A percentile compares a stretch with the other conserved stretches of the same genome.
These are phyloP conservation scores for Heliothis peltigera DNA, from an alignment of 2,888 invertebrate genomes.

Conservation along the genomic window DNA sequence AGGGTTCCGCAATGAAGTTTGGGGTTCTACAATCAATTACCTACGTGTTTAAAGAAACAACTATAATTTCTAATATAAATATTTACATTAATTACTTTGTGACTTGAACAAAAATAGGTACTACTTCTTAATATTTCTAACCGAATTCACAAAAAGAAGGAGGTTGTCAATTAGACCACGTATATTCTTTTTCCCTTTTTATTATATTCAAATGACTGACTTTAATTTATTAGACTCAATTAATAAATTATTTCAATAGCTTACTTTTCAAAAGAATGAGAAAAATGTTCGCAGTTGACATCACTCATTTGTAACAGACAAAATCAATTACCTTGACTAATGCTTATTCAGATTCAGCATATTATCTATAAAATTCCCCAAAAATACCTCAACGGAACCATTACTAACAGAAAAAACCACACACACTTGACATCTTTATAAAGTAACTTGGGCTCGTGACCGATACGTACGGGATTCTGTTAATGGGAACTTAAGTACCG, in stretches of 20 bases:
- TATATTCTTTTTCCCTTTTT: too few relatives aligned
- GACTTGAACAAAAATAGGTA: too few relatives aligned
- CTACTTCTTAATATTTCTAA: too few relatives aligned
- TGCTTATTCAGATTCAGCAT: not conserved
- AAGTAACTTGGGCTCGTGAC: conserved; percentile 74
- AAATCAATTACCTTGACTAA: too few relatives aligned
- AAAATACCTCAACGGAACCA: conserved; percentile 9
- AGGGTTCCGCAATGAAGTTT: conserved; percentile 59
- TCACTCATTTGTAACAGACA: too few relatives aligned
- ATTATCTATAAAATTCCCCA: not conserved
- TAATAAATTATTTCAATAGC: too few relatives aligned
- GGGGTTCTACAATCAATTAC: not conserved
- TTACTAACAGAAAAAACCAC: not conserved
- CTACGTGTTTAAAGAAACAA: not conserved
- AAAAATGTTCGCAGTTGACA: too few relatives aligned
- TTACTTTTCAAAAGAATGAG: too few relatives aligned
- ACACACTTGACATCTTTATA: conserved; percentile 32
- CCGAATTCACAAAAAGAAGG: too few relatives aligned
- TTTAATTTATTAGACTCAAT: too few relatives aligned
- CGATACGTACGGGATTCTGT: conserved; percentile 69
- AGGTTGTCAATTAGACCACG: too few relatives aligned
- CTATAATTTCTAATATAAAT: not conserved
- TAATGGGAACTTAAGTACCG: conserved; percentile 80
- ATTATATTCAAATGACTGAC: too few relatives aligned
- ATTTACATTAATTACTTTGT: not conserved